Conservation (phyloP, 2,888 invertebrate genomes). For the Philhelius pedissequus region DNA sequence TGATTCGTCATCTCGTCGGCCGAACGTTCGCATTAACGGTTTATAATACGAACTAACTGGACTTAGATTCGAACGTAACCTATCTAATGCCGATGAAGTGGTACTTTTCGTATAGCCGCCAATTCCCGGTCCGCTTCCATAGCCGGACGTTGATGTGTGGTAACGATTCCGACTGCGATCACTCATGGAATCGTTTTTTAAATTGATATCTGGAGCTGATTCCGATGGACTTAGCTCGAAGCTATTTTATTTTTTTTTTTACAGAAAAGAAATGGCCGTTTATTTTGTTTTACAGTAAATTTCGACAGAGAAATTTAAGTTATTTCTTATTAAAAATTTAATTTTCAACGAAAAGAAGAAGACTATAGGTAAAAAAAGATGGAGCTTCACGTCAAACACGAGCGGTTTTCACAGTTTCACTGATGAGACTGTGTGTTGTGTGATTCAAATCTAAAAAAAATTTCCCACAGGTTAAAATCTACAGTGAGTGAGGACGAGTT, state of each 20-base stretch:
- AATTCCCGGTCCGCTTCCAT: conserved; percentile 72
- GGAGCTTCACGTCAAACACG: conserved; percentile 49
- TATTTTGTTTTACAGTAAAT: neutral
- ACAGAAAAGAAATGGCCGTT: conserved; percentile 32
- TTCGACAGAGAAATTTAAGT: neutral
- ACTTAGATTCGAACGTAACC: conserved; percentile 77
- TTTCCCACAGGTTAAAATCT: conserved; percentile 63
- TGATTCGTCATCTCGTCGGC: conserved; percentile 71
- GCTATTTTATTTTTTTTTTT: conserved; percentile 42
- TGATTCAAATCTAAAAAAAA: conserved; percentile 49
- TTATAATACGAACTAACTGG: conserved; percentile 78
- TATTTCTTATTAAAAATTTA: neutral
- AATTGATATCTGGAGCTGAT: conserved; percentile 67
- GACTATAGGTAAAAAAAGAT: neutral
- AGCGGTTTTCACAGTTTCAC: conserved; percentile 62
- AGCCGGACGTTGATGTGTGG: conserved; percentile 64
- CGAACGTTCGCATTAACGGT: conserved; percentile 77
- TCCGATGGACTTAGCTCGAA: conserved; percentile 70
- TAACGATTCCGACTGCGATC: conserved; percentile 76
- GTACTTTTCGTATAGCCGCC: conserved; percentile 69
- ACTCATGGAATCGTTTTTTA: conserved; percentile 73
- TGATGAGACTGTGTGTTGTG: conserved; percentile 63
- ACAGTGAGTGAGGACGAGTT: neutral
- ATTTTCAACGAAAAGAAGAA: conserved; percentile 48
- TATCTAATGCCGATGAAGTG: conserved; percentile 76